These are phyloP conservation scores for Lysandra bellargus DNA, from an alignment of 2,888 invertebrate genomes.

Conservation along the genomic window DNA sequence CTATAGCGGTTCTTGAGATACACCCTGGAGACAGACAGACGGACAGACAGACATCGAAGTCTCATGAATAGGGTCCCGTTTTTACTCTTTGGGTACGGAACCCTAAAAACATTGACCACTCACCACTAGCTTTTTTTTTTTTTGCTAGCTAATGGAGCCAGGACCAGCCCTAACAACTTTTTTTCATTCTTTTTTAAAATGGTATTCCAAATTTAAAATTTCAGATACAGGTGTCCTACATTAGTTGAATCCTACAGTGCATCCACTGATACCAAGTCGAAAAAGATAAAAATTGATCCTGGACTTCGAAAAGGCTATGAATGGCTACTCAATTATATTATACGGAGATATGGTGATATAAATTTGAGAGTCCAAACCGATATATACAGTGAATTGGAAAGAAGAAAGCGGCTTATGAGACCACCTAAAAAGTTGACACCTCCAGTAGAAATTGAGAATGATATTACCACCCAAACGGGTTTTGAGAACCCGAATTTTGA, in stretches of 20 bases:
- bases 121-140: no score
- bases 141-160: no score
- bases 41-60: no score
- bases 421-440: slow-evolving; percentile 61
- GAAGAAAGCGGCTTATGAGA: slow-evolving; percentile 63
- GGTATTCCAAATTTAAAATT: slow-evolving; percentile 22
- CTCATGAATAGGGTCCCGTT: no score
- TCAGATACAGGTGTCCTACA: slow-evolving; percentile 87
- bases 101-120: no score
- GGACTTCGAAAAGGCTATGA: slow-evolving; percentile 85
- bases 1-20: no score
- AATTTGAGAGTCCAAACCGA: slow-evolving; percentile 84
- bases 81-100: no score
- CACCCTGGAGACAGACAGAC: no score
- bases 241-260: slow-evolving; percentile 88
- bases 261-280: slow-evolving; percentile 50
- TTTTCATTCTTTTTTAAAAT: no score
- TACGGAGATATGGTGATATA: slow-evolving; percentile 82
- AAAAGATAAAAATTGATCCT: slow-evolving; percentile 81
- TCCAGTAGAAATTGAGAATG: slow-evolving; percentile 59
- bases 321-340: slow-evolving; percentile 87
- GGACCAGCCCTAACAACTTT: no score
- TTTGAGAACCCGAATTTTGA: slow-evolving; percentile 74
- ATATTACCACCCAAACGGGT: slow-evolving; percentile 68
- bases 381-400: slow-evolving; percentile 78